A percentile compares a stretch with the other conserved stretches of the same genome.
These are phyloP conservation scores for Paragorgia papillata DNA, from an alignment of 92 coral and sea anemone species.

Conservation along the genomic window DNA sequence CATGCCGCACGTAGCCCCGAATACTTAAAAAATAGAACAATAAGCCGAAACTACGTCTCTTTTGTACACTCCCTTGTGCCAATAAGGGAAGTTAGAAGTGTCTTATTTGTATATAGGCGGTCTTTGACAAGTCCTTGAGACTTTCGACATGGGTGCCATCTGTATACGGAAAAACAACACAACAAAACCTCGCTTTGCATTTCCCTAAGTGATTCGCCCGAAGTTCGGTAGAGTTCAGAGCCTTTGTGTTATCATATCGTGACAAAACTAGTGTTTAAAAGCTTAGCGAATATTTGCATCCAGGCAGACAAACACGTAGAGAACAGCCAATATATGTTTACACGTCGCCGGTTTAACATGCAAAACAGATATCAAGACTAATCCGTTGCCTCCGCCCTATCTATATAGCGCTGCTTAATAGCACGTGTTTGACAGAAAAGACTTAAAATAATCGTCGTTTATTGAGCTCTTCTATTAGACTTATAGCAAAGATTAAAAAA, in stretches of 20 bases:
- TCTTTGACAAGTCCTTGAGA: neutral
- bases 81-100: neutral
- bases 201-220: no score
- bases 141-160: no score
- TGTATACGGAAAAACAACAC: no score
- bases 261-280: neutral
- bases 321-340: neutral
- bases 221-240: neutral
- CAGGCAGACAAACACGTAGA: neutral
- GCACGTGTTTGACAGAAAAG: conserved; percentile 5
- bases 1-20: neutral
- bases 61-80: neutral
- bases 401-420: neutral
- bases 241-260: neutral
- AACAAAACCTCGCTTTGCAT: no score
- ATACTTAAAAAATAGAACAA: neutral
- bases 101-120: neutral
- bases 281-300: neutral
- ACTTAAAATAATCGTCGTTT: neutral
- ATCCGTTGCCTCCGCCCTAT: neutral
- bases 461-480: neutral
- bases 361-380: neutral
- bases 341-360: conserved; percentile 5
- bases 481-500: neutral
- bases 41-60: neutral